A percentile compares a stretch with the other conserved stretches of the same genome.
Conservation (phyloP, 2,797 vertebrate genomes). For the Synaphobranchus kaupii region DNA sequence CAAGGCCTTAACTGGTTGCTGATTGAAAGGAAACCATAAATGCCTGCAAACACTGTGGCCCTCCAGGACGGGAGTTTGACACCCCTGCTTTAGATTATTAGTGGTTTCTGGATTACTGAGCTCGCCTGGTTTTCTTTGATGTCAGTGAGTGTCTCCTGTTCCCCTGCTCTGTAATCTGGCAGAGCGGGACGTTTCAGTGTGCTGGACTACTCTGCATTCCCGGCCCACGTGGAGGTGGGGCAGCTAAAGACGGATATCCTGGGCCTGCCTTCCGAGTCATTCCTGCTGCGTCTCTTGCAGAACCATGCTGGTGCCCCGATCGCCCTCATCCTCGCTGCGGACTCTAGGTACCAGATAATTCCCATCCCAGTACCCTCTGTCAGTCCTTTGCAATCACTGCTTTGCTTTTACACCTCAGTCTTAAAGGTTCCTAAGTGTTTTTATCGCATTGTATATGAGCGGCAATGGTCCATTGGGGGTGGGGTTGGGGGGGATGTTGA, state of each 20-base stretch:
- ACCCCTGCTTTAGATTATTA: background rate
- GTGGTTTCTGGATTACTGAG: background rate
- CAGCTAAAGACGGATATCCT: conserved; percentile 58
- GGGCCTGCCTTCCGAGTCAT: conserved; percentile 65
- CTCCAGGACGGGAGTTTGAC: no score
- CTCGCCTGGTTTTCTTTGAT: background rate
- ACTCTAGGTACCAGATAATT: conserved; percentile 55
- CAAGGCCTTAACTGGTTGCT: no score
- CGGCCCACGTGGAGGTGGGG: conserved; percentile 60
- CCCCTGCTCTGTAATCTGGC: background rate
- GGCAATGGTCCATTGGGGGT: background rate
- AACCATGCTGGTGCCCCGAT: conserved; percentile 56
- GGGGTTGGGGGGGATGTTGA: no score
- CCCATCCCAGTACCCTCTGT: background rate
- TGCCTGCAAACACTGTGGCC: no score
- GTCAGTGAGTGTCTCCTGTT: background rate
- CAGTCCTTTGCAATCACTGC: background rate
- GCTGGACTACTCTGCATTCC: conserved; percentile 68
- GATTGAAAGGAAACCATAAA: no score
- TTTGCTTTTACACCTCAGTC: background rate
- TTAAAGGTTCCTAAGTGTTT: background rate
- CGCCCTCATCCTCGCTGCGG: conserved; percentile 63
- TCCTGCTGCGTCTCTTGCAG: conserved; percentile 67
- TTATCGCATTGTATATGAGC: background rate
- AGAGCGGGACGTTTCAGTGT: conserved; percentile 72